Evolutionary conservation across 2,888 invertebrate species (phyloP), one percentile per base, ranked within the genome.

Genomic region (Trichopoda pennipes): DNA sequence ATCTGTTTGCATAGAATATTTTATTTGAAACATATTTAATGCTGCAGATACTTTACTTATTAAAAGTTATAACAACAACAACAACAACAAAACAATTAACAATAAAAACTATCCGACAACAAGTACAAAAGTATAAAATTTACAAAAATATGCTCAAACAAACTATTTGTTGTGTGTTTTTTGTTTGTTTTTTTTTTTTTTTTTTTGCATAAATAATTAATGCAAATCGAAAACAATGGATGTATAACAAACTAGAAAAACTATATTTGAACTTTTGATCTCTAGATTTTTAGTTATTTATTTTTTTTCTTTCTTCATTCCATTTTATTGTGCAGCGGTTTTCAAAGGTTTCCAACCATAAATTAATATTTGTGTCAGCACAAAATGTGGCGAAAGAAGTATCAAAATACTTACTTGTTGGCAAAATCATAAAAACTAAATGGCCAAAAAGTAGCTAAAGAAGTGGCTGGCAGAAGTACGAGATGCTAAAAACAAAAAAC

Each of bases 191-290:
- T 60, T 58, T 60, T 38, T 38, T 6, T 28, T 28, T 6, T 28
- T 8, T 28, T 28, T 6, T 28, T 72, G 38, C 38, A 35, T 42
- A 63, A 80, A 80, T 63, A 63, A 68, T 80, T 75, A 75, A 68
- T 69, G 74, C 35, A 63, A 74, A 74, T 60, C 60, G 51, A 51
- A 72, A 51, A 72, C 56, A 64, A 66, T 64, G 38, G 66, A 49
- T 63, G 32, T 51, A 51, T 72, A 1, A 51, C 51, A 58, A 21
- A 72, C 38, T 60, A 17, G 23, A 51, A 72, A 60, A 72, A 49
- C 10, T 49, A 72, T 72, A 51, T 60, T 72, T 72, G 70, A 72
- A 72, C 70, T 72, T 72, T 72, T 72, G 70, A 60, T 51, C 60
- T 70, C 32, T 49, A 14, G 42, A 44, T 74, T 47, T n/a, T 23